Conservation (phyloP, 2,797 vertebrate genomes). For the Muraenolepis orangiensis region DNA sequence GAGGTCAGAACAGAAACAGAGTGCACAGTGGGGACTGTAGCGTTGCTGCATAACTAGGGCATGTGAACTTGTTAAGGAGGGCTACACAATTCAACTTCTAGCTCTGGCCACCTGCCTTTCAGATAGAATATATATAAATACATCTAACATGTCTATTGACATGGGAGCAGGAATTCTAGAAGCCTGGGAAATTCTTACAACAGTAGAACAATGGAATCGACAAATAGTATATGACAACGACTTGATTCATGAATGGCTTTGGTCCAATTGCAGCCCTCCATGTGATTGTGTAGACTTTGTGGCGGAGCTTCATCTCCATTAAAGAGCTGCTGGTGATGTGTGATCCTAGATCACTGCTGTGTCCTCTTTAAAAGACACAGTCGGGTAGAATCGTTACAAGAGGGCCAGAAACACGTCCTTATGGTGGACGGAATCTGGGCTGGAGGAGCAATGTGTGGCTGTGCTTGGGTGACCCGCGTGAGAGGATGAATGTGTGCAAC, state of each 20-base stretch:
- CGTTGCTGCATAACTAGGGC: background rate
- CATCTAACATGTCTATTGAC: background rate
- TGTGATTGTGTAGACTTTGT: background rate
- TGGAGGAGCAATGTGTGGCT: background rate
- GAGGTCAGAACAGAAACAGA: background rate
- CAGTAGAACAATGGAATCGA: background rate
- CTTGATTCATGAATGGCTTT: background rate
- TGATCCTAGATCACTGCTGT: background rate
- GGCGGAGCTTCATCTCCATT: background rate
- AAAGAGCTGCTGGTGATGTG: background rate
- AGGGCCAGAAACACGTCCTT: background rate
- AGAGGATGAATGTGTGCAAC: slow-evolving; percentile 4
- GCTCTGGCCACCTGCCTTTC: background rate
- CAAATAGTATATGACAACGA: background rate
- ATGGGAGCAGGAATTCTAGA: background rate
- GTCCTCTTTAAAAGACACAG: background rate
- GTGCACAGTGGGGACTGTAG: no score
- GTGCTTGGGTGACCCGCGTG: background rate
- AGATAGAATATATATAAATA: background rate
- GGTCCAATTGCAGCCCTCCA: background rate
- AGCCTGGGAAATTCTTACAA: background rate
- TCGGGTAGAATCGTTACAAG: background rate
- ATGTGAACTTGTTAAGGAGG: background rate
- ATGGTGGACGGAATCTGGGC: background rate
- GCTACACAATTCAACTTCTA: background rate